phyloP scores from a whole-genome alignment of 2,888 invertebrate genomes.

The Caenorhabditis uteleia region DNA sequence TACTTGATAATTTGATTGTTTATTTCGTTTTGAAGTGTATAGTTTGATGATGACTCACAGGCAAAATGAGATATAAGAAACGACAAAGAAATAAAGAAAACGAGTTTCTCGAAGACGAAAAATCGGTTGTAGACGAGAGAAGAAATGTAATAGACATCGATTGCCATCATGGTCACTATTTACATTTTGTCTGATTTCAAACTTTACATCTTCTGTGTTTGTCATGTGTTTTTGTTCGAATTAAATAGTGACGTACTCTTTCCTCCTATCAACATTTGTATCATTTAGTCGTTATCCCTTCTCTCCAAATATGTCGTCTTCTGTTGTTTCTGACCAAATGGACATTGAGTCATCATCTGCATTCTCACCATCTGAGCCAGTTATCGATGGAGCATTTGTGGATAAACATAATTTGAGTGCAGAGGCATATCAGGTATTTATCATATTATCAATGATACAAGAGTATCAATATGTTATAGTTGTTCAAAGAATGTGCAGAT shows the following conservation, averaged over 20 bases:
- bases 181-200: background rate
- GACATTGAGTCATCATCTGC: slow-evolving; percentile 56
- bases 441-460: background rate
- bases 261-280: too few relatives aligned
- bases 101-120: too few relatives aligned
- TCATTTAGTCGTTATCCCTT: background rate
- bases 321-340: slow-evolving; percentile 44
- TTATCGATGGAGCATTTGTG: slow-evolving; percentile 58
- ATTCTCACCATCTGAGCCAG: slow-evolving; percentile 56
- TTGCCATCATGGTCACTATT: background rate
- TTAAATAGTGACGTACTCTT: background rate
- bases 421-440: slow-evolving; percentile 62
- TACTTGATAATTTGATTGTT: background rate
- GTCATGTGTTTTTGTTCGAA: background rate
- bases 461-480: slow-evolving; percentile 37
- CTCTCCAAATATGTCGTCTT: slow-evolving; percentile 29
- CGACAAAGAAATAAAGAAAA: background rate
- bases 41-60: background rate
- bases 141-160: background rate
- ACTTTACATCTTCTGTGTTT: background rate
- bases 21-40: slow-evolving; percentile 4
- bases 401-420: slow-evolving; percentile 64
- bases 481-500: slow-evolving; percentile 67
- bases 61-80: background rate
- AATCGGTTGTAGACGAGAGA: background rate